Evolutionary conservation across 2,797 vertebrate genomes (phyloP).

Genomic region (Sebastes taczanowskii): DNA sequence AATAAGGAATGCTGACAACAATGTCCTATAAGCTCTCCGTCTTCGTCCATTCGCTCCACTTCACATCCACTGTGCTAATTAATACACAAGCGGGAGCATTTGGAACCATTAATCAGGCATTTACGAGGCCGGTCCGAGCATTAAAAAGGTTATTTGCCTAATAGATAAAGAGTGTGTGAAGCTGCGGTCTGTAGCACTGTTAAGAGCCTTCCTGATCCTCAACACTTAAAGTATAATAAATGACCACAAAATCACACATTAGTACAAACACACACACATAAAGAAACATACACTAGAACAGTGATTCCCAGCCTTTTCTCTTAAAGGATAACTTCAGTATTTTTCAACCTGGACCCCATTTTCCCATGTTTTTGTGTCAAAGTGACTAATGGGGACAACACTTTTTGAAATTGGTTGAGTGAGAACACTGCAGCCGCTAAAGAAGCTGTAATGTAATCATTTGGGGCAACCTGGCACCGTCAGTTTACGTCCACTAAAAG

Average conservation of each 20-base stretch:
- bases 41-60: slow-evolving; percentile 27
- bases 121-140: slow-evolving; percentile 61
- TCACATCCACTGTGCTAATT: slow-evolving; percentile 46
- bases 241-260: background rate
- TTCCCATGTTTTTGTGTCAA: too few species aligned
- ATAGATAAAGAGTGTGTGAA: slow-evolving; percentile 76
- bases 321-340: too few species aligned
- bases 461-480: too few species aligned
- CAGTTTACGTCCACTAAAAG: too few species aligned
- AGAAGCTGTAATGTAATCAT: too few species aligned
- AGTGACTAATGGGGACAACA: too few species aligned
- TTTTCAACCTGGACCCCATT: too few species aligned
- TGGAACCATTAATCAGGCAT: slow-evolving; percentile 81
- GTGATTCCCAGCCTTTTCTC: too few species aligned
- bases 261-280: background rate
- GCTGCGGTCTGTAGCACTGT: slow-evolving; percentile 11
- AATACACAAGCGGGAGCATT: slow-evolving; percentile 64
- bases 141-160: slow-evolving; percentile 76
- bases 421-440: too few species aligned
- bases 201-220: slow-evolving; percentile 20
- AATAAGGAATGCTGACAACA: background rate
- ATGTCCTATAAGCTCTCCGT: background rate
- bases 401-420: too few species aligned
- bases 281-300: background rate
- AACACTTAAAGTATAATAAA: background rate